Percentiles rank a stretch among this genome's conserved stretches.
Conservation (phyloP, 1,140 invertebrate species). For the Trypoxylus dichotomus region DNA sequence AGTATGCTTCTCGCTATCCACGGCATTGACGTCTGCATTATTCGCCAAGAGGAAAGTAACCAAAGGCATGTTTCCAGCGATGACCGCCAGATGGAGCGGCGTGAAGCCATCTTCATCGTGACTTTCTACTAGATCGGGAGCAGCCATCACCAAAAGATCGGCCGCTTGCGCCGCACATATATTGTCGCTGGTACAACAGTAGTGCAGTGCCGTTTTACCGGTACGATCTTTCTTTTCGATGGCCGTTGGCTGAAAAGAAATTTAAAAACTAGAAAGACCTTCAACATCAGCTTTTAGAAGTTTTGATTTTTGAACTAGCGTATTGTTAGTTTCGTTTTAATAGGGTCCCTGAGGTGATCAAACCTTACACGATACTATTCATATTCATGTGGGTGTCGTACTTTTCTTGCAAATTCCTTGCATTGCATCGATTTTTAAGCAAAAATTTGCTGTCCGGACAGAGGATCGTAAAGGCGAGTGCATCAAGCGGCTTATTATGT, state of each 20-base stretch:
- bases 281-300: too few relatives aligned
- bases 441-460: too few relatives aligned
- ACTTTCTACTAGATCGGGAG: constrained; percentile 76
- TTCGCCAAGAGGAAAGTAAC: constrained; percentile 79
- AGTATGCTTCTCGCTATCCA: constrained; percentile 93
- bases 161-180: constrained; percentile 58
- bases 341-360: too few relatives aligned
- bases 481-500: too few relatives aligned
- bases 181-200: constrained; percentile 71
- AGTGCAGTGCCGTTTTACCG: constrained; percentile 87
- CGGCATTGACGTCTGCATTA: constrained; percentile 82
- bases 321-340: too few relatives aligned
- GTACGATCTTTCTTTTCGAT: constrained; percentile 74
- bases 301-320: too few relatives aligned
- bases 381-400: too few relatives aligned
- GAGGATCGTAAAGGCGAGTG: too few relatives aligned
- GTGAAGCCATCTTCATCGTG: constrained; percentile 93
- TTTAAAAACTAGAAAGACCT: too few relatives aligned
- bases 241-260: constrained; percentile 63
- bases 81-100: constrained; percentile 88
- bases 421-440: too few relatives aligned
- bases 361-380: too few relatives aligned
- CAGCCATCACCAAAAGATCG: constrained; percentile 72
- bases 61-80: constrained; percentile 83
- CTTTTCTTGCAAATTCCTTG: too few relatives aligned